Evolutionary conservation across 2,113 vertebrate species (phyloP).

Genomic region (Pongo pygmaeus): DNA sequence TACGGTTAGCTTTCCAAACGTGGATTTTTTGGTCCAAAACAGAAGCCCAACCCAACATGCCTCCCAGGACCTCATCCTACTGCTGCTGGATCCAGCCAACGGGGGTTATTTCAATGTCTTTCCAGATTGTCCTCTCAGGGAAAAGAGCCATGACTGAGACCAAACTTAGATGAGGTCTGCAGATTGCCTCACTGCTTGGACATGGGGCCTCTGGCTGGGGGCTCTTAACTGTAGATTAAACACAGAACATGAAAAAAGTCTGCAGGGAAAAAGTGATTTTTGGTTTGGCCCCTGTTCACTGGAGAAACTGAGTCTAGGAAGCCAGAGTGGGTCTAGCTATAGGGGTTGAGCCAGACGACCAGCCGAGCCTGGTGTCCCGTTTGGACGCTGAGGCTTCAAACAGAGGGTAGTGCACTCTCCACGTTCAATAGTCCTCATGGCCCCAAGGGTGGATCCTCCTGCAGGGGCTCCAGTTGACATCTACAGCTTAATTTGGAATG

Average conservation of each 20-base stretch:
- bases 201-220: too few relatives aligned
- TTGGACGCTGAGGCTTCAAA: background rate
- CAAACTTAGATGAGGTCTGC: background rate
- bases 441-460: background rate
- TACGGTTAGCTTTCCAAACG: background rate
- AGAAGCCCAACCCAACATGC: background rate
- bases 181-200: background rate
- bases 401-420: background rate
- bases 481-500: background rate
- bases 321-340: background rate
- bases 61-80: background rate
- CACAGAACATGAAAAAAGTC: background rate
- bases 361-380: background rate
- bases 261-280: background rate
- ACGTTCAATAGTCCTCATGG: fast-evolving
- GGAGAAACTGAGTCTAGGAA: background rate
- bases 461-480: background rate
- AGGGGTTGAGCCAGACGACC: background rate
- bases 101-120: background rate
- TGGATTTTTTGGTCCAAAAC: background rate
- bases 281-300: background rate
- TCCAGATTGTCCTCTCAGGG: background rate
- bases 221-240: background rate
- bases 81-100: background rate
- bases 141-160: background rate